Base-by-base conservation (phyloP, 2,888 invertebrate genomes). In the Bursaphelenchus okinawaensis region DNA sequence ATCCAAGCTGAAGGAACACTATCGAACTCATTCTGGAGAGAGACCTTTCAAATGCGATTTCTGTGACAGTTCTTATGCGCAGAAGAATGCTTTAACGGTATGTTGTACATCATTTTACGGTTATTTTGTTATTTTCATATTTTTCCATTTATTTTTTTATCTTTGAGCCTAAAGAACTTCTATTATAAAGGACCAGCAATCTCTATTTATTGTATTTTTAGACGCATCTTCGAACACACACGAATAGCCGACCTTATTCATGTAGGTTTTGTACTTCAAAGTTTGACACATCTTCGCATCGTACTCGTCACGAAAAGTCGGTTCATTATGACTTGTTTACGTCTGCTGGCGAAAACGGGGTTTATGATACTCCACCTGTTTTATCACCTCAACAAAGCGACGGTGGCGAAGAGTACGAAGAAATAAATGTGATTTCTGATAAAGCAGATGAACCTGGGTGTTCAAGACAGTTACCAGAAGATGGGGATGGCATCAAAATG, bases 41-140 rank as follows among this genome's bases (percentile, higher is more conserved):
- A 52, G 62, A 28, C 76, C 76, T 7, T 76, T 58, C 63, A 71
- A 73, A 56, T 76, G 76, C 63, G 63, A 69, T 8, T 73, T 65
- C 62, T 76, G 76, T 61, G 63, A 60, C 6, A 31, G 55, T 24
- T 60, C 57, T 7, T 76, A 75, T 55, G 28, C 62, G 23, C 77
- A 77, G 51, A 62, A 59, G 26, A 72, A 75, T 59, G 66, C 70
- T 23, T 62, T 77, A 23, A 77, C 40, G n/a, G 40, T 40, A 40
- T 16, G 40, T 40, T 1, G n/a, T n/a, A n/a, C n/a, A n/a, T n/a
- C n/a, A n/a, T n/a, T n/a, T n/a, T n/a, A n/a, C n/a, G n/a, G n/a
- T n/a, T n/a, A n/a, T n/a, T n/a, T n/a, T n/a, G n/a, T n/a, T n/a
- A n/a, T n/a, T n/a, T n/a, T n/a, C n/a, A n/a, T n/a, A n/a, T n/a